Percentiles rank a stretch among this genome's conserved stretches.
Conservation (phyloP, 2,113 vertebrate genomes). For the Zapornia atra region DNA sequence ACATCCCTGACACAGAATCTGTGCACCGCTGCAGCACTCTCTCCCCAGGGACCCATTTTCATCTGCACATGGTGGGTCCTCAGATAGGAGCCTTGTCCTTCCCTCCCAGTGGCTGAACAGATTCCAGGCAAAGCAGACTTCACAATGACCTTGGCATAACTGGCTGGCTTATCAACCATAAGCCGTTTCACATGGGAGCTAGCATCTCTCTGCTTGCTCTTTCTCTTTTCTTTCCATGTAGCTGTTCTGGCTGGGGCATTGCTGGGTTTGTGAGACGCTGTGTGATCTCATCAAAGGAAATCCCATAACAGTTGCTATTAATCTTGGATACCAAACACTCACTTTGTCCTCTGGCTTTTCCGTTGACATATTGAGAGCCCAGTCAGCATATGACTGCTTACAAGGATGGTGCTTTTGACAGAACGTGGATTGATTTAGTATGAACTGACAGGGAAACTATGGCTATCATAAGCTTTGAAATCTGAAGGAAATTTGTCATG, state of each 20-base stretch:
- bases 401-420: neutral
- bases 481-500: conserved; percentile 36
- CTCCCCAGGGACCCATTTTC: neutral
- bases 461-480: neutral
- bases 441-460: neutral
- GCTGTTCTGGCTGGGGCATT: neutral
- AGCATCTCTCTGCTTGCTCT: neutral
- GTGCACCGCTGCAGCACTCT: neutral
- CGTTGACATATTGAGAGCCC: neutral
- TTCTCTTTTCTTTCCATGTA: neutral
- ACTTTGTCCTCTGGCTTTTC: conserved; percentile 18
- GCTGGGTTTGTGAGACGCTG: neutral
- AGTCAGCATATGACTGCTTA: neutral
- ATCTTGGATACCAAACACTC: neutral
- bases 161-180: neutral
- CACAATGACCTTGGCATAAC: neutral
- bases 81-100: neutral
- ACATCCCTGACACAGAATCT: neutral
- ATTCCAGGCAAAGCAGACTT: neutral
- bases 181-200: neutral
- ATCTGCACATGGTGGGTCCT: rapidly evolving
- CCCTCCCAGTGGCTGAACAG: neutral
- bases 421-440: neutral
- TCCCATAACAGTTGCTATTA: neutral
- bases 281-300: conserved; percentile 21